Evolutionary conservation across 2,888 invertebrate genomes (phyloP).

Genomic region (Pheosia gnoma): DNA sequence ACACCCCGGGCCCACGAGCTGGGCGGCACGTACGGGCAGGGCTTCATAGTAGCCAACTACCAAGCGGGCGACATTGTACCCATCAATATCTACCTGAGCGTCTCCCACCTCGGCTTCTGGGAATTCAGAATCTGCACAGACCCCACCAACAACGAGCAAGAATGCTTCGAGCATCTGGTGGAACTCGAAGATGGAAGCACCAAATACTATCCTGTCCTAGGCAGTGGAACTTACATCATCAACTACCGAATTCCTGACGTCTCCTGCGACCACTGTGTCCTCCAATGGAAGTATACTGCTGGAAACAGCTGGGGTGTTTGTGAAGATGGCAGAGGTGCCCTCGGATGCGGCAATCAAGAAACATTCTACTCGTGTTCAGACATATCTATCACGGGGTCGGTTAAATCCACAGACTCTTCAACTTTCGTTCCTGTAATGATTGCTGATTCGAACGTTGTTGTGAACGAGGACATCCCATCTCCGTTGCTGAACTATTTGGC

Average conservation of each 20-base stretch:
- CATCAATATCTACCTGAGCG: slow-evolving; percentile 90
- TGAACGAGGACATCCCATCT: not conserved
- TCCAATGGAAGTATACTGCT: slow-evolving; percentile 94
- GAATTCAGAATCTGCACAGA: slow-evolving; percentile 92
- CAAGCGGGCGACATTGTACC: slow-evolving; percentile 86
- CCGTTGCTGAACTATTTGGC: not conserved
- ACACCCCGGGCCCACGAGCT: slow-evolving; percentile 90
- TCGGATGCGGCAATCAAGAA: slow-evolving; percentile 94
- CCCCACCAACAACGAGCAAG: slow-evolving; percentile 86
- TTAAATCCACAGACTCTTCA: not conserved
- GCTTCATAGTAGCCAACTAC: slow-evolving; percentile 89
- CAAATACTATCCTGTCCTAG: slow-evolving; percentile 86
- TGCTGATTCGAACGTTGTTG: not conserved
- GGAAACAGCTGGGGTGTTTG: slow-evolving; percentile 93
- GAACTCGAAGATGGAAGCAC: slow-evolving; percentile 80
- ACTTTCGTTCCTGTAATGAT: slow-evolving; percentile 5
- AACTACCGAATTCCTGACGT: slow-evolving; percentile 84
- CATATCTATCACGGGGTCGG: slow-evolving; percentile 85
- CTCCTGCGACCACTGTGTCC: slow-evolving; percentile 90
- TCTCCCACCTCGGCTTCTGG: slow-evolving; percentile 93
- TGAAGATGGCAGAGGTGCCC: slow-evolving; percentile 86
- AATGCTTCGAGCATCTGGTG: slow-evolving; percentile 89
- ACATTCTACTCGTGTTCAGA: slow-evolving; percentile 93
- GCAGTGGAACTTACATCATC: slow-evolving; percentile 88
- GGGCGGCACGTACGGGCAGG: slow-evolving; percentile 91